Evolutionary conservation across 2,113 vertebrate species (phyloP).

Genomic region (Drymodes brunneopygia): DNA sequence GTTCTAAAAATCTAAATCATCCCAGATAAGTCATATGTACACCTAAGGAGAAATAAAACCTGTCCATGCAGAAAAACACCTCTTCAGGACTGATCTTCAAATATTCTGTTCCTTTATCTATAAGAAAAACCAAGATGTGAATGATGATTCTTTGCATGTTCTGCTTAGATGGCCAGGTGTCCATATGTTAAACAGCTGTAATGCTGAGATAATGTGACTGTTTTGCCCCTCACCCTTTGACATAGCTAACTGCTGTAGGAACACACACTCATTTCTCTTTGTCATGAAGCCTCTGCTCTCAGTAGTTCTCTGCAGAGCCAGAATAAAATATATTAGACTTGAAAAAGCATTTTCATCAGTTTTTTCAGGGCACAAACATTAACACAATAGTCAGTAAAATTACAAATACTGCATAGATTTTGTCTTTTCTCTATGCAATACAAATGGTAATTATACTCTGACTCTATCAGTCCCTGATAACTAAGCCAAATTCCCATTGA

Average conservation of each 20-base stretch:
- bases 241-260: not conserved
- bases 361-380: not conserved
- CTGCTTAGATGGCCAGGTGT: not conserved
- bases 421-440: not conserved
- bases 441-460: not conserved
- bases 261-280: not conserved
- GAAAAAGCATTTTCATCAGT: not conserved
- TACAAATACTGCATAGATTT: accelerated
- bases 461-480: not conserved
- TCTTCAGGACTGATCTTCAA: not conserved
- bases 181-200: not conserved
- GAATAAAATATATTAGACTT: not conserved
- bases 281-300: not conserved
- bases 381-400: not conserved
- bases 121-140: not conserved
- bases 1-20: not conserved
- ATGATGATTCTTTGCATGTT: not conserved
- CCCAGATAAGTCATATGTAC: not conserved
- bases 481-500: not conserved
- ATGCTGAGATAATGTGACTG: not conserved
- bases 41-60: not conserved
- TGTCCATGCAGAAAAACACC: not conserved
- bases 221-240: not conserved
- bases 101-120: not conserved
- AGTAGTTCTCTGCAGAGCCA: not conserved